Evolutionary conservation across 2,888 invertebrate species (phyloP).

Genomic region (Caenorhabditis japonica): DNA sequence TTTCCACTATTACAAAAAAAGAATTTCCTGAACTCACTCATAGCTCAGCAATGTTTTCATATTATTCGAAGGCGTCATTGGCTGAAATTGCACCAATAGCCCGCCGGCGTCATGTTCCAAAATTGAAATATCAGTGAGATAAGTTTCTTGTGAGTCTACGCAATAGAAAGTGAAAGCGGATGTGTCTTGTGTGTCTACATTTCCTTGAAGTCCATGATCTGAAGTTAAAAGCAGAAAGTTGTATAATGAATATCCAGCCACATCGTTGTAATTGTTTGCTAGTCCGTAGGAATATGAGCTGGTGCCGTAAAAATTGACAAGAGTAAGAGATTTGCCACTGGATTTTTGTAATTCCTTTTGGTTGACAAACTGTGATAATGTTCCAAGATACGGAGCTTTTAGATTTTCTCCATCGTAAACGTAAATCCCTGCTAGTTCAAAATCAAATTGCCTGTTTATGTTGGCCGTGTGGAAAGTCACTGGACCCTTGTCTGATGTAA

Average conservation of each 20-base stretch:
- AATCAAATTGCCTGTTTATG: conserved; percentile 1
- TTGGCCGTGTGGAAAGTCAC: conserved; percentile 16
- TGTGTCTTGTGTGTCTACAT: background rate
- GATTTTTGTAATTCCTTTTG: no score
- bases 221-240: background rate
- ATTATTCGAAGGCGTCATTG: conserved; percentile 13
- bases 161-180: conserved; percentile 17
- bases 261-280: conserved; percentile 19
- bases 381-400: conserved; percentile 8
- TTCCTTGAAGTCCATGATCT: background rate
- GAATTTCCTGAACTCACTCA: background rate
- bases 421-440: background rate
- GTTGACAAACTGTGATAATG: background rate
- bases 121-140: background rate
- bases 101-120: conserved; percentile 3
- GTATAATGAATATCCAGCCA: conserved; percentile 2
- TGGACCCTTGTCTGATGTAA: background rate
- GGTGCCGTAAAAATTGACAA: conserved; percentile 23
- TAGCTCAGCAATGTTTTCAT: conserved; percentile 2
- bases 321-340: conserved; percentile 10
- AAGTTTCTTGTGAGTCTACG: background rate
- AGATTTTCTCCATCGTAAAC: conserved; percentile 32
- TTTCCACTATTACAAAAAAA: conserved; percentile 1
- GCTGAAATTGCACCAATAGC: background rate
- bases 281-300: conserved; percentile 9